A percentile compares a stretch with the other conserved stretches of the same genome.
These are phyloP conservation scores for Flexamia atlantica DNA, from an alignment of 2,888 invertebrate genomes.

Conservation along the genomic window DNA sequence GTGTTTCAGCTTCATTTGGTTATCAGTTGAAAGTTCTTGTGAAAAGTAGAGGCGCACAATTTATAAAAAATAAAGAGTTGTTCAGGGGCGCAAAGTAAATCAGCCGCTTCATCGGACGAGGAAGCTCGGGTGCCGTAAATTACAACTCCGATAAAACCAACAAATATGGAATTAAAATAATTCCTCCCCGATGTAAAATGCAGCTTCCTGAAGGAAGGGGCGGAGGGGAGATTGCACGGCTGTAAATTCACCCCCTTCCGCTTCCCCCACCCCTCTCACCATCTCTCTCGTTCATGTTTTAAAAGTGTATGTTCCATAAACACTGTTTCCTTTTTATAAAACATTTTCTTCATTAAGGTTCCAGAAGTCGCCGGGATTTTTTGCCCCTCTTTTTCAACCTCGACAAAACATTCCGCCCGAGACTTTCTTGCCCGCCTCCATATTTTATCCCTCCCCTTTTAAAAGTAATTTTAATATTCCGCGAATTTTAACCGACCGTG, in stretches of 20 bases:
- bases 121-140: slow-evolving; percentile 59
- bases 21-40: slow-evolving; percentile 51
- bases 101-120: slow-evolving; percentile 58
- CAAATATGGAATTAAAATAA: slow-evolving; percentile 69
- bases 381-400: slow-evolving; percentile 54
- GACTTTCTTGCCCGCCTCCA: slow-evolving; percentile 60
- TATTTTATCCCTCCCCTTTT: slow-evolving; percentile 55
- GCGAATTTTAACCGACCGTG: neutral
- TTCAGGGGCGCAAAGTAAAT: slow-evolving; percentile 55
- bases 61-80: slow-evolving; percentile 61
- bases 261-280: slow-evolving; percentile 61
- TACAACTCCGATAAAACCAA: slow-evolving; percentile 67
- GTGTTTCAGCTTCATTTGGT: slow-evolving; percentile 49
- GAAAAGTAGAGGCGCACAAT: slow-evolving; percentile 49
- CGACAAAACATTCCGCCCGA: slow-evolving; percentile 60
- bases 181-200: slow-evolving; percentile 68
- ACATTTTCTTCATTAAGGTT: slow-evolving; percentile 65
- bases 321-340: slow-evolving; percentile 66
- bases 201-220: slow-evolving; percentile 68
- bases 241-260: slow-evolving; percentile 67
- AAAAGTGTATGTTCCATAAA: slow-evolving; percentile 64
- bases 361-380: slow-evolving; percentile 62
- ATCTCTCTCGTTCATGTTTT: slow-evolving; percentile 63
- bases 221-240: slow-evolving; percentile 66
- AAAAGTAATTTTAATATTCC: slow-evolving; percentile 58